phyloP scores from a whole-genome alignment of 2,113 vertebrate species.

The Phylloscopus trochilus region DNA sequence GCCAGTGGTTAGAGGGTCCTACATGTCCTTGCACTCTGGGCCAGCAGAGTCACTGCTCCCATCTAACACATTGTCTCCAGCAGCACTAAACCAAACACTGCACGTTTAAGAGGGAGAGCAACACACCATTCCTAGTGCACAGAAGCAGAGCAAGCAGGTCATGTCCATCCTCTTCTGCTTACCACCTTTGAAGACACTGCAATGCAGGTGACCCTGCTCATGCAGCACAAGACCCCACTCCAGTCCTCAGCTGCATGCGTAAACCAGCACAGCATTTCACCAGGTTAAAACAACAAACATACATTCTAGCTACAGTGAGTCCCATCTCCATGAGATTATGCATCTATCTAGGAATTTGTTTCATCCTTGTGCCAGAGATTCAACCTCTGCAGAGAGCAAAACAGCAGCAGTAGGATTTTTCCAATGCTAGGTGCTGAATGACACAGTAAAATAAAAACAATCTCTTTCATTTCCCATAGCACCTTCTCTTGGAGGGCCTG shows the following conservation, averaged over 20 bases:
- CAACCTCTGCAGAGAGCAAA: neutral
- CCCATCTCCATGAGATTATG: rapidly evolving
- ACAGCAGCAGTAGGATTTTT: neutral
- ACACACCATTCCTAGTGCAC: neutral
- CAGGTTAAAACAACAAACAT: neutral
- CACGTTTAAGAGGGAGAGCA: neutral
- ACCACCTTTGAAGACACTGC: neutral
- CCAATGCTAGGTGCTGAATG: neutral
- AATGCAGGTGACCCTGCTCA: neutral
- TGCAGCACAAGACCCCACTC: neutral
- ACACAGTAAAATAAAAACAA: neutral
- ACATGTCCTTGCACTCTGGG: neutral
- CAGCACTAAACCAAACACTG: rapidly evolving
- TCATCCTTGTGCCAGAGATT: slow-evolving; percentile 8
- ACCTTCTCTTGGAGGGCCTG: neutral
- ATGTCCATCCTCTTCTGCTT: neutral
- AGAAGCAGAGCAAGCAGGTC: neutral
- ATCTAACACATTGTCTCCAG: neutral
- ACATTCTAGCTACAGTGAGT: neutral
- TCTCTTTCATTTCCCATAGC: neutral
- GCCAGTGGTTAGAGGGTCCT: neutral
- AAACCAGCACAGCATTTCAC: neutral
- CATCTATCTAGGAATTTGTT: slow-evolving; percentile 41
- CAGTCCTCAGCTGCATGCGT: neutral
- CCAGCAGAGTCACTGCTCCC: neutral